Evolutionary conservation across 2,113 vertebrate genomes (phyloP).

Genomic region (Lagopus leucura): DNA sequence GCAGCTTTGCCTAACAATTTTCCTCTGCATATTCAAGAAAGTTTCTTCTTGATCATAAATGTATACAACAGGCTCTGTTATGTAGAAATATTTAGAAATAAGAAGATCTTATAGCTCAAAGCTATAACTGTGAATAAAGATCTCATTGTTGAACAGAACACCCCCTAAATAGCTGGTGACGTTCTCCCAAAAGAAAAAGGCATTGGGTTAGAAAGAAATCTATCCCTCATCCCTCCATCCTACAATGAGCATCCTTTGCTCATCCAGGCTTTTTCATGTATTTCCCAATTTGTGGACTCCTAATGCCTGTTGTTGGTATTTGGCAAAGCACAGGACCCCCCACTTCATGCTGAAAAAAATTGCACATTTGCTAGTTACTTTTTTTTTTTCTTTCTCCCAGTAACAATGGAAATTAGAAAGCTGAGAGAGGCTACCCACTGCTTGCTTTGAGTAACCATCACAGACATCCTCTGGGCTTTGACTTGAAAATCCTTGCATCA

Average conservation of each 20-base stretch:
- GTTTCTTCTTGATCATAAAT: not conserved
- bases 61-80: not conserved
- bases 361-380: not conserved
- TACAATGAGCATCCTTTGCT: not conserved
- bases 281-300: not conserved
- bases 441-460: not conserved
- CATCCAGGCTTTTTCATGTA: not conserved
- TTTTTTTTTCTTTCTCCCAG: not conserved
- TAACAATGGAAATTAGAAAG: not conserved
- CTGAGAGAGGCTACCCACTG: not conserved
- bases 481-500: not conserved
- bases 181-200: not conserved
- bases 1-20: not conserved
- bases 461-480: conserved; percentile 3
- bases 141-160: not conserved
- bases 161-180: not conserved
- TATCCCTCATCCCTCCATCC: not conserved
- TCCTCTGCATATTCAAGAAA: not conserved
- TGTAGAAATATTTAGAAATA: not conserved
- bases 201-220: not conserved
- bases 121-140: not conserved
- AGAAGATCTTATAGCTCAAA: not conserved
- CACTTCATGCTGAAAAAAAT: not conserved
- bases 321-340: not conserved
- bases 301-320: not conserved